Evolutionary conservation across 2,113 vertebrate genomes (phyloP).

Genomic region (Salvelinus namaycush): DNA sequence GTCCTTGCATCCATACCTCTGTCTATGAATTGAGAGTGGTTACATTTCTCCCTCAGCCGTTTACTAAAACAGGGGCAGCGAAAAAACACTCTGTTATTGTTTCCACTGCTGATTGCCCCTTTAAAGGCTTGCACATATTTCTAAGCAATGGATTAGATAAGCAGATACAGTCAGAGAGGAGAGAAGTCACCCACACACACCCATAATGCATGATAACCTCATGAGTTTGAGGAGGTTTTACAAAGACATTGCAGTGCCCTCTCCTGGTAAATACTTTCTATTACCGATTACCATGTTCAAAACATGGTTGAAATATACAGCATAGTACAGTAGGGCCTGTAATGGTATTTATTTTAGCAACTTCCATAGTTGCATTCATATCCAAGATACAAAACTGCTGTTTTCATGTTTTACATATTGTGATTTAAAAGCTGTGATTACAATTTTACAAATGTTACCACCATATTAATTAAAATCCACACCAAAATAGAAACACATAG

Average conservation of each 20-base stretch:
- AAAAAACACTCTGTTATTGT: no score
- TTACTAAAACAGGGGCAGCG: no score
- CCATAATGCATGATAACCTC: slow-evolving; percentile 22
- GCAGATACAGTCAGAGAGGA: slow-evolving; percentile 1
- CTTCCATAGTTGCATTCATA: background rate
- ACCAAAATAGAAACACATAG: background rate
- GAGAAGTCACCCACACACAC: slow-evolving; percentile 16
- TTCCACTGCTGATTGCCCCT: no score
- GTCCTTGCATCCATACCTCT: no score
- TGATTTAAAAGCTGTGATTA: background rate
- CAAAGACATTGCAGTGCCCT: slow-evolving; percentile 55
- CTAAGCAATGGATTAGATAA: slow-evolving; percentile 11
- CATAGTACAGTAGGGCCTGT: background rate
- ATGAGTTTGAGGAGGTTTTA: slow-evolving; percentile 3
- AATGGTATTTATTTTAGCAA: no score
- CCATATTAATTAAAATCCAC: background rate
- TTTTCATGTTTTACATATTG: background rate
- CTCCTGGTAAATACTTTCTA: slow-evolving; percentile 50
- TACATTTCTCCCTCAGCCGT: no score
- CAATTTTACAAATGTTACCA: background rate
- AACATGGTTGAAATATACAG: slow-evolving; percentile 1
- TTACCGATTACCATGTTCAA: slow-evolving; percentile 27
- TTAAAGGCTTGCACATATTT: background rate
- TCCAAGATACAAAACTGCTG: background rate
- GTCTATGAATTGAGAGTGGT: no score